phyloP scores from a whole-genome alignment of 1,140 invertebrate species.

The Argopecten irradians region DNA sequence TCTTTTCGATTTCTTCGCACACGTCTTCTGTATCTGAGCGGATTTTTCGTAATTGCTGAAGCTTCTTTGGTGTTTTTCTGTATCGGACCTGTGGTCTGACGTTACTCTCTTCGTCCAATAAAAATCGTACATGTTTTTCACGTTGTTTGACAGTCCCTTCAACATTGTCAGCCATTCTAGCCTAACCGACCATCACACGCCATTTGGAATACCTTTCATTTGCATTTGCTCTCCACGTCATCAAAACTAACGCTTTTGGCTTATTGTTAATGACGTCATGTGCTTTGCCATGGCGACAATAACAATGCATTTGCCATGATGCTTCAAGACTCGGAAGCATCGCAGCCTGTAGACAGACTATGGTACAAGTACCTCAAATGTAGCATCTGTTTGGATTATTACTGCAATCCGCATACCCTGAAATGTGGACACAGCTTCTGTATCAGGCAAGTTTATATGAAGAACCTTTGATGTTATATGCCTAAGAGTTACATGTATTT shows the following conservation, averaged over 20 bases:
- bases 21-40: background rate
- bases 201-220: background rate
- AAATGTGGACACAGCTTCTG: constrained; percentile 44
- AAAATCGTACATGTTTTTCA: constrained; percentile 18
- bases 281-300: background rate
- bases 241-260: background rate
- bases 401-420: constrained; percentile 33
- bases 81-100: background rate
- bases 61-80: background rate
- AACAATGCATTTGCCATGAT: constrained; percentile 26
- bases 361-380: constrained; percentile 34
- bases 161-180: background rate
- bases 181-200: background rate
- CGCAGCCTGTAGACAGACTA: background rate
- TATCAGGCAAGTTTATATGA: constrained; percentile 16
- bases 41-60: background rate
- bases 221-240: constrained; percentile 13
- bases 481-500: too few relatives aligned
- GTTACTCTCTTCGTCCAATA: constrained; percentile 2
- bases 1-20: background rate
- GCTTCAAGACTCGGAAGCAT: background rate
- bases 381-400: constrained; percentile 34
- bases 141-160: background rate
- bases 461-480: too few relatives aligned
- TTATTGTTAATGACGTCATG: background rate